phyloP scores from a whole-genome alignment of 2,797 vertebrate species.

The Eptatretus atami region DNA sequence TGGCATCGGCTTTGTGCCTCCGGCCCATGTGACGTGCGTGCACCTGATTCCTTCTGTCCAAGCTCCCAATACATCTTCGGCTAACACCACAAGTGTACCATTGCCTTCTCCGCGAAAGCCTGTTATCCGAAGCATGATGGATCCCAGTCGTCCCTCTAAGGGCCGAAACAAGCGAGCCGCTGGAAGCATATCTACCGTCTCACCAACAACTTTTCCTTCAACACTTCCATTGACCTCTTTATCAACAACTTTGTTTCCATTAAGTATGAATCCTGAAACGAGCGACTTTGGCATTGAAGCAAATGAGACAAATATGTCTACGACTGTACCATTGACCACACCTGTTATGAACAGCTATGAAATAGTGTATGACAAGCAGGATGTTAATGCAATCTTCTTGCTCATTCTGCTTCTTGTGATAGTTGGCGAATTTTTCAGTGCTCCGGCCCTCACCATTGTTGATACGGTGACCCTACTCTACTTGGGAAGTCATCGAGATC shows the following conservation, averaged over 20 bases:
- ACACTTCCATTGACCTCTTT: no score
- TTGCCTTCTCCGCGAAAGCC: no score
- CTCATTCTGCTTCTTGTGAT: slow-evolving; percentile 68
- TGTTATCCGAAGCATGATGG: background rate
- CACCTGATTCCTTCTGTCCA: slow-evolving; percentile 14
- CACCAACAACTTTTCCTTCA: background rate
- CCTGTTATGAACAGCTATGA: slow-evolving; percentile 14
- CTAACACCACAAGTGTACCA: background rate
- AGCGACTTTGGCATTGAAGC: slow-evolving; percentile 7
- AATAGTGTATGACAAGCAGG: slow-evolving; percentile 30
- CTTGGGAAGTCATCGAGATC: slow-evolving; percentile 51
- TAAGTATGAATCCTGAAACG: background rate
- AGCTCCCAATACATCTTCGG: background rate
- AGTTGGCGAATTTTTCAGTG: slow-evolving; percentile 86
- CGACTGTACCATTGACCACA: slow-evolving; percentile 11
- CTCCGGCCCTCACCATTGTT: slow-evolving; percentile 73
- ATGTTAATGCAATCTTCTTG: slow-evolving; percentile 55
- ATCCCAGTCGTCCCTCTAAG: no score
- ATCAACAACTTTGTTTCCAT: no score
- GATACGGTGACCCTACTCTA: slow-evolving; percentile 81
- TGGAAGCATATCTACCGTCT: no score
- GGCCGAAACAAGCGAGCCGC: background rate
- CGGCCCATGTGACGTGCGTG: slow-evolving; percentile 36
- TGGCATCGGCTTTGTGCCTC: slow-evolving; percentile 61
- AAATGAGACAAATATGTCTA: slow-evolving; percentile 7